Base-by-base conservation (phyloP, 1,140 invertebrate genomes). In the Dinoponera quadriceps region DNA sequence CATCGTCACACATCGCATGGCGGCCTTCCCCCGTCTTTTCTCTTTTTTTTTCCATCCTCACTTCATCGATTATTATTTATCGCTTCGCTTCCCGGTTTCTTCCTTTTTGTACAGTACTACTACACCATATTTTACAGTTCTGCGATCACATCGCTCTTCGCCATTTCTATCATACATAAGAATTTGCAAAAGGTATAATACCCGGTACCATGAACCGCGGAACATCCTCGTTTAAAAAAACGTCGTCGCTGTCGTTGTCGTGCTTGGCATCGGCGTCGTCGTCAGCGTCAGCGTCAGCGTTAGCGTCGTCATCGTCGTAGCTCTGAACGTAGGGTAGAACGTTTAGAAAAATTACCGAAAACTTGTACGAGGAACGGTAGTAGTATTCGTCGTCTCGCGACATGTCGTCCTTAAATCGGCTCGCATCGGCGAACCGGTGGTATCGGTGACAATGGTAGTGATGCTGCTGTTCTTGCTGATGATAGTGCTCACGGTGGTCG, bases 101-200 rank as follows among this genome's bases (percentile, higher is more conserved):
- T 44, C 44, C n/a, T n/a, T 63, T 85, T 84, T 91, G 85, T 91
- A 92, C 88, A 91, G 59, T 85, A 86, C 62, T 57, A 71, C 86
- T 78, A 88, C 82, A 90, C 72, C 63, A 68, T 84, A 57, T 83
- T 88, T 88, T 88, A 88, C 87, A 85, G 51, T 29, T 63, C n/a
- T 63, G 29, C 29, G 29, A 69, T 80, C 55, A 71, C 18, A 87
- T 82, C 62, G 81, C 66, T 63, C 63, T 88, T 86, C 86, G 91
- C 88, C 86, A 90, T 92, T 63, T 83, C 88, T 93, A 92, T 92
- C 83, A 93, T 93, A 93, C 93, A 93, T 93, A 93, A 92, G 90
- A 93, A 91, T 88, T 92, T 91, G 91, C 92, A 93, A 93, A 93
- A 93, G 92, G 88, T 92, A 89, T 91, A 92, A 89, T 91, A 92